A percentile compares a stretch with the other conserved stretches of the same genome.
Conservation (phyloP, 2,113 vertebrate species). For the Rhagologus leucostigma region DNA sequence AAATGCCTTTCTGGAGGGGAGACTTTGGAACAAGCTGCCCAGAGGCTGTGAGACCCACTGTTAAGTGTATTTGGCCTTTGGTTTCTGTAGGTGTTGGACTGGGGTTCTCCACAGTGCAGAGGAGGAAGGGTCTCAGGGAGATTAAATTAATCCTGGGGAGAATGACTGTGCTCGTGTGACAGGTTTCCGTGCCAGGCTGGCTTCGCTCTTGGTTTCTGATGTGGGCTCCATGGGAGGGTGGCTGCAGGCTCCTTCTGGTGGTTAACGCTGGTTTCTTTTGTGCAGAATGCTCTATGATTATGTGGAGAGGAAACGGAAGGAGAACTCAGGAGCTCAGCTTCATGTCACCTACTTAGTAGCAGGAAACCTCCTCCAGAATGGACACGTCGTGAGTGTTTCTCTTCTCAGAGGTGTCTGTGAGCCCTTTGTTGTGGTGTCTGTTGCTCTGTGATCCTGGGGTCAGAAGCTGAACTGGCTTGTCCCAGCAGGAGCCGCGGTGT, state of each 20-base stretch:
- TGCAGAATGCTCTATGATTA: constrained; percentile 94
- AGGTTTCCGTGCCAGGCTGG: not conserved
- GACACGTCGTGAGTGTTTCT: constrained; percentile 75
- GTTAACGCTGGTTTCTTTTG: not conserved
- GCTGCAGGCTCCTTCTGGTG: not conserved
- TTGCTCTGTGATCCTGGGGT: not conserved
- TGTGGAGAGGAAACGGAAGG: constrained; percentile 88
- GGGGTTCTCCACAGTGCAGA: not conserved
- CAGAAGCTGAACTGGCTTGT: not conserved
- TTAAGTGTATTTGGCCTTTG: not conserved
- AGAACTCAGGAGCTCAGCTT: constrained; percentile 82
- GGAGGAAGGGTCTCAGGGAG: not conserved
- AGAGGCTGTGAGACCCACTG: not conserved
- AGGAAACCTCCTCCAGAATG: constrained; percentile 82
- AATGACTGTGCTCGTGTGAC: not conserved
- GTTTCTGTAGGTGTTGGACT: not conserved
- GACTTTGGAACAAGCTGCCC: not conserved
- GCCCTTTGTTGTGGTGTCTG: not conserved
- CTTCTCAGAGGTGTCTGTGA: not conserved
- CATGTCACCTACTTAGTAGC: constrained; percentile 92
- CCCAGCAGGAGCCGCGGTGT: not conserved
- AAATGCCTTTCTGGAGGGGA: not conserved
- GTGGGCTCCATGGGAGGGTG: not conserved
- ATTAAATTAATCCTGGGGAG: not conserved
- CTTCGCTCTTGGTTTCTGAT: not conserved